Evolutionary conservation across 2,797 vertebrate genomes (phyloP), one percentile per base, ranked within the genome.

Genomic region (Psittacula derbiana): DNA sequence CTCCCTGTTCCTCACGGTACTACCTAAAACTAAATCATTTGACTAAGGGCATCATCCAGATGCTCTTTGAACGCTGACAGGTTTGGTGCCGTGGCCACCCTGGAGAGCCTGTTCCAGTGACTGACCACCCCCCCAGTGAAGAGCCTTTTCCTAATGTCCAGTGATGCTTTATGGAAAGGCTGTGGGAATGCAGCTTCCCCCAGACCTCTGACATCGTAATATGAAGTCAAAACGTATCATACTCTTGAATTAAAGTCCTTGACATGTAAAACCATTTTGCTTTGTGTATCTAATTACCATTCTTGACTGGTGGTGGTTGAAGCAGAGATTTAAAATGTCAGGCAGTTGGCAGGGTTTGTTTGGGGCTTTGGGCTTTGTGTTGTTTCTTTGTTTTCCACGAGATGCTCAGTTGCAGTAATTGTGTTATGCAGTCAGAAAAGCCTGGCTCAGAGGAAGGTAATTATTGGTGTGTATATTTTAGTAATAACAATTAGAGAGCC

Each of bases 391-490:
- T 90, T 95, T 96, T 88, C 49, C 69, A 12, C 49, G 86, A 94
- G 93, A 96, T 55, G 44, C 19, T 95, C 94, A 96, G 95, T 95
- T 89, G 70, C 38, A 23, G 40, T 95, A 95, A 96, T 96, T 97
- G 91, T 46, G 36, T 85, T 87, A 66, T 43, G 81, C 62, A 92
- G 82, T 55, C 47, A 1, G 60, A 64, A 88, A 66, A 92, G 91
- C 47, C 72, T 74, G 60, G 74, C 86, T 92, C 12, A 4, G 74
- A 85, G 82, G 80, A 95, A 69, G 64, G 86, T 86, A 96, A 78
- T 92, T 90, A 84, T 86, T 84, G 82, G 70, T 66, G 90, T 94
- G 82, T 80, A 36, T 43, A 72, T 92, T 94, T 95, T 85, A 80
- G 74, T 94, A 92, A 93, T 88, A 94, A 91, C 18, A 2, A 92